Evolutionary conservation across 2,888 invertebrate genomes (phyloP), one percentile per base, ranked within the genome.

Genomic region (Cenopis cana): DNA sequence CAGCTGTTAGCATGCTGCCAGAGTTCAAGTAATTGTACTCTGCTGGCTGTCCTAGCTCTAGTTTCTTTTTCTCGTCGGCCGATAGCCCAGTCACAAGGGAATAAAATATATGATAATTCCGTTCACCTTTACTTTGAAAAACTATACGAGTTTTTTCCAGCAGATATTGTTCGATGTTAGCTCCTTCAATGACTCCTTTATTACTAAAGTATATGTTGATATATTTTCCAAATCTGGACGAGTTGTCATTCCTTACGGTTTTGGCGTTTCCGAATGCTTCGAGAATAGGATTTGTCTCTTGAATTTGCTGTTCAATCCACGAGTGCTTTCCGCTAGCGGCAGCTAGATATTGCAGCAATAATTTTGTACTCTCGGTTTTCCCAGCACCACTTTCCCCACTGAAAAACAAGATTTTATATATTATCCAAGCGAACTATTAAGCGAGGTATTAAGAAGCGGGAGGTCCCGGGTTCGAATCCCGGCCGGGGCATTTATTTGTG

Each of bases 201-300:
- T 94, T 94, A 82, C 96, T 97, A 85, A 98, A 98, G 81, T 97
- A 96, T 74, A 98, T 97, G 83, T 98, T 98, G 61, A 98, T 98
- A 86, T 98, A 99, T 90, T 99, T 99, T 67, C 99, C 99, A 82
- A 99, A 99, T 75, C 99, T 94, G 18, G 98, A 98, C 0, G 99
- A 99, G 88, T 99, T 99, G 86, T 99, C 98, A 85, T 99, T 99
- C 67, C 97, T 95, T 12, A 98, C 96, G 0, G 99, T 99, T 93
- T 98, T 98, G 0, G 99, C 98, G 90, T 99, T 99, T 68, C 99
- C 99, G 84, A 99, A 99, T 0, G 99, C 99, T 95, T 99, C 99
- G 83, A 99, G 94, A 77, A 99, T 98, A 0, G 99, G 98, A 94
- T 99, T 99, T 0, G 99, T 97, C 90, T 99, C 98, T 76, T 99